These are phyloP conservation scores for Bostrychus sinensis DNA, from an alignment of 2,113 vertebrate genomes.

Conservation along the genomic window DNA sequence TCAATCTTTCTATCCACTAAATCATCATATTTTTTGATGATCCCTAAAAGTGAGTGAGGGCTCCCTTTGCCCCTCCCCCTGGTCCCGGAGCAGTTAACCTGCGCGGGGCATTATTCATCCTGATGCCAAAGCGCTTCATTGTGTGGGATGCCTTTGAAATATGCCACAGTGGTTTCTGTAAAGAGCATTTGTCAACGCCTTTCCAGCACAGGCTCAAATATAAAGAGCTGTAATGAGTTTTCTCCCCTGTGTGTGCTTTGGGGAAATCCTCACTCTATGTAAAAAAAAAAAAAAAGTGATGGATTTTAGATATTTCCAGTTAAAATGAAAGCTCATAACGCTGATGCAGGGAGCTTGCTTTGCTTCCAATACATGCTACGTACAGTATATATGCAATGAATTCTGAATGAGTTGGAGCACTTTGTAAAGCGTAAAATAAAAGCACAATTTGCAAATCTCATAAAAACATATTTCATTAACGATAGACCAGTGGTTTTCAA, in stretches of 20 bases:
- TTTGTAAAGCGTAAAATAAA: no score
- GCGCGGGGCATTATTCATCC: slow-evolving; percentile 35
- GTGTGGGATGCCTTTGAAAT: slow-evolving; percentile 53
- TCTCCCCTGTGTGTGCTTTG: slow-evolving; percentile 20
- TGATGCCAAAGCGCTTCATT: slow-evolving; percentile 44
- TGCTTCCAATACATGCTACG: slow-evolving; percentile 1
- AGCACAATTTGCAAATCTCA: no score
- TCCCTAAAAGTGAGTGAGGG: slow-evolving; percentile 15
- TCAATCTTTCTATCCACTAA: slow-evolving; percentile 33
- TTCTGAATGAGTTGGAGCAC: no score
- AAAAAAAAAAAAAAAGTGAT: no score
- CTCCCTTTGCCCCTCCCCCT: slow-evolving; percentile 24
- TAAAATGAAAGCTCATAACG: slow-evolving; percentile 20
- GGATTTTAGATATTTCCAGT: slow-evolving; percentile 47
- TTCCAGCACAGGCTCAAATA: slow-evolving; percentile 32
- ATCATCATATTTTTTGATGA: background rate
- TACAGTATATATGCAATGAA: no score
- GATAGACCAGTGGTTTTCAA: no score
- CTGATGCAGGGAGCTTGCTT: slow-evolving; percentile 17
- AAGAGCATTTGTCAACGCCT: slow-evolving; percentile 57
- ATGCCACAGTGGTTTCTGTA: slow-evolving; percentile 35
- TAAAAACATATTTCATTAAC: no score
- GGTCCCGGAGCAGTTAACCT: slow-evolving; percentile 29
- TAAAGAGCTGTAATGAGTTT: slow-evolving; percentile 51
- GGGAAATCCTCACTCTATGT: slow-evolving; percentile 33